phyloP scores from a whole-genome alignment of 2,113 vertebrate genomes.

The Marmota flaviventris region DNA sequence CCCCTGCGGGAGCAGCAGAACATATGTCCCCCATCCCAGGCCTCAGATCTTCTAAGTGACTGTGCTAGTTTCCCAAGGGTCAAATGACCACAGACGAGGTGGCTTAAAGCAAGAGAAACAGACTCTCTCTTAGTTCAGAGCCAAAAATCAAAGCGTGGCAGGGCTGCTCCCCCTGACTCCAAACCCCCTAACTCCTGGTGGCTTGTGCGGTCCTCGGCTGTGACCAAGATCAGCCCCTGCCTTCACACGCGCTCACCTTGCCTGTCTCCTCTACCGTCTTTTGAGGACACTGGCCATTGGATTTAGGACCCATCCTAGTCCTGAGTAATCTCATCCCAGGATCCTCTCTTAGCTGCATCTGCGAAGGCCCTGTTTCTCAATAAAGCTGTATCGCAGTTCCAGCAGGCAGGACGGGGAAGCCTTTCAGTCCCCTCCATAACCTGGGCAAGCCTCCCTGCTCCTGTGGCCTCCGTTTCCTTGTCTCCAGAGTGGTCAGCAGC shows the following conservation, averaged over 20 bases:
- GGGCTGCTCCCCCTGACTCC: rapidly evolving
- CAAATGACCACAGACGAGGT: background rate
- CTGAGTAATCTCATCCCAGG: no score
- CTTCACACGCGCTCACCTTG: rapidly evolving
- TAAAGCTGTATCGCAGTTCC: rapidly evolving
- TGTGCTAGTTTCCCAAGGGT: background rate
- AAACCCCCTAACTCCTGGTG: rapidly evolving
- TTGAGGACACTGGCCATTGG: background rate
- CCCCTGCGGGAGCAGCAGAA: rapidly evolving
- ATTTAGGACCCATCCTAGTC: rapidly evolving
- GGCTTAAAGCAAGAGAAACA: background rate
- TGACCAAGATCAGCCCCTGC: rapidly evolving
- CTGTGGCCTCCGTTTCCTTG: background rate
- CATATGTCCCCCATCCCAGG: rapidly evolving
- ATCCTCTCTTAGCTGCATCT: rapidly evolving
- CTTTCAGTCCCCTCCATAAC: rapidly evolving
- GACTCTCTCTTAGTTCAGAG: background rate
- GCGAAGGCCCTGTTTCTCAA: background rate
- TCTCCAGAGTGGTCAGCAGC: no score
- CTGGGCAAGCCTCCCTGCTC: background rate
- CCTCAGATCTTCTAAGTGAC: background rate
- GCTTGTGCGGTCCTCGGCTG: rapidly evolving
- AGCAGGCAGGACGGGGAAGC: rapidly evolving
- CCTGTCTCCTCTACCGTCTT: background rate
- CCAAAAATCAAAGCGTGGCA: rapidly evolving